phyloP scores from a whole-genome alignment of 2,113 vertebrate genomes.

The Xenopus tropicalis region DNA sequence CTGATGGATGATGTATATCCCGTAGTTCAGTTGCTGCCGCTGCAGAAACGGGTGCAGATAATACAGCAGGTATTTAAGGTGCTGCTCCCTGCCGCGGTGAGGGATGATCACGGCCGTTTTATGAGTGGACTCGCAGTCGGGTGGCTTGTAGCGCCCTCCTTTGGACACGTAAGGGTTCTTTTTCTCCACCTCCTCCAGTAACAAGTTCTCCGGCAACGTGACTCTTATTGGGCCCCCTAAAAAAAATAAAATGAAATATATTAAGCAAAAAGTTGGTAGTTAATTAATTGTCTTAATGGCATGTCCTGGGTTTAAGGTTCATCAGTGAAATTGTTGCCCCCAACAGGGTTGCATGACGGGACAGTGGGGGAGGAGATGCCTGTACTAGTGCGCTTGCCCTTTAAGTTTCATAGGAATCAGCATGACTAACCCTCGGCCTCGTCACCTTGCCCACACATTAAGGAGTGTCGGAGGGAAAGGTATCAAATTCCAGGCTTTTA shows the following conservation, averaged over 20 bases:
- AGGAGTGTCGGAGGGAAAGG: too few relatives aligned
- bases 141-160: conserved; percentile 70
- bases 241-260: background rate
- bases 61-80: conserved; percentile 72
- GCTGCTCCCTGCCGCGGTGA: conserved; percentile 67
- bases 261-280: too few relatives aligned
- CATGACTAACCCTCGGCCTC: too few relatives aligned
- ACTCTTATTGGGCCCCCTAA: conserved; percentile 70
- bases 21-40: conserved; percentile 71
- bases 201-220: conserved; percentile 64
- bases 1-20: conserved; percentile 78
- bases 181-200: conserved; percentile 56
- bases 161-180: conserved; percentile 69
- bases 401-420: too few relatives aligned
- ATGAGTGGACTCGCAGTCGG: conserved; percentile 64
- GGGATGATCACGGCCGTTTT: conserved; percentile 73
- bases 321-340: too few relatives aligned
- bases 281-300: too few relatives aligned
- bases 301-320: too few relatives aligned
- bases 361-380: too few relatives aligned
- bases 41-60: conserved; percentile 76
- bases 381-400: too few relatives aligned
- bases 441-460: too few relatives aligned
- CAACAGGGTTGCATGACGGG: too few relatives aligned
- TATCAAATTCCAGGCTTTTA: too few relatives aligned